Percentiles rank a stretch among this genome's conserved stretches.
Conservation (phyloP, 2,797 vertebrate genomes). For the Acipenser transmontanus region DNA sequence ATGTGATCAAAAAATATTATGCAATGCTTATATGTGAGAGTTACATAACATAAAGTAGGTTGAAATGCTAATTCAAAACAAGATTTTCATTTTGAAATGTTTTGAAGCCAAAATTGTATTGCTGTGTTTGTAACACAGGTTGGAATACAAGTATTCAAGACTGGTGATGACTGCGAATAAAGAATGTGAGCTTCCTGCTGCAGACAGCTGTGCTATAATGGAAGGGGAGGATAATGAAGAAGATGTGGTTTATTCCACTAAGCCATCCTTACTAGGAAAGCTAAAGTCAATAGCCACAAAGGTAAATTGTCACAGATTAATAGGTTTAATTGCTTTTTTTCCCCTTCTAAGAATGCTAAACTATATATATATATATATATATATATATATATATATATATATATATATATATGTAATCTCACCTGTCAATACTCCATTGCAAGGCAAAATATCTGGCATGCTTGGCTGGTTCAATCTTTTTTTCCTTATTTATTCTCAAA, state of each 20-base stretch:
- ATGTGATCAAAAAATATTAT: too few species aligned
- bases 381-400: too few species aligned
- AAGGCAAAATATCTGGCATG: too few species aligned
- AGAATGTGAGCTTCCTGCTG: conserved; percentile 87
- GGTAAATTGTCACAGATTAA: conserved; percentile 55
- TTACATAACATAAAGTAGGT: too few species aligned
- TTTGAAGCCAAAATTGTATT: too few species aligned
- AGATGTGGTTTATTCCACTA: conserved; percentile 87
- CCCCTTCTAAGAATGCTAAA: conserved; percentile 19
- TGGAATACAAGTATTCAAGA: conserved; percentile 95
- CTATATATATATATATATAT: neutral
- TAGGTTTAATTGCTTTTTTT: conserved; percentile 19
- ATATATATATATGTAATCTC: too few species aligned
- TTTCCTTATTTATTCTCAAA: too few species aligned
- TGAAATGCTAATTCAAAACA: too few species aligned
- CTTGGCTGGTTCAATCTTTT: too few species aligned
- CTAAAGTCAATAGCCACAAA: conserved; percentile 92
- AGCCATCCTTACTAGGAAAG: conserved; percentile 82
- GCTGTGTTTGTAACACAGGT: conserved; percentile 46
- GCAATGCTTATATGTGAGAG: too few species aligned
- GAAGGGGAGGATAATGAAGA: conserved; percentile 96
- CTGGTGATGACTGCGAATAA: conserved; percentile 92
- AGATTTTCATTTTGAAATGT: too few species aligned
- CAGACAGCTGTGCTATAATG: conserved; percentile 97
- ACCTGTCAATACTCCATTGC: too few species aligned